Conservation (phyloP, 2,113 vertebrate genomes). For the Irena cyanogastra region DNA sequence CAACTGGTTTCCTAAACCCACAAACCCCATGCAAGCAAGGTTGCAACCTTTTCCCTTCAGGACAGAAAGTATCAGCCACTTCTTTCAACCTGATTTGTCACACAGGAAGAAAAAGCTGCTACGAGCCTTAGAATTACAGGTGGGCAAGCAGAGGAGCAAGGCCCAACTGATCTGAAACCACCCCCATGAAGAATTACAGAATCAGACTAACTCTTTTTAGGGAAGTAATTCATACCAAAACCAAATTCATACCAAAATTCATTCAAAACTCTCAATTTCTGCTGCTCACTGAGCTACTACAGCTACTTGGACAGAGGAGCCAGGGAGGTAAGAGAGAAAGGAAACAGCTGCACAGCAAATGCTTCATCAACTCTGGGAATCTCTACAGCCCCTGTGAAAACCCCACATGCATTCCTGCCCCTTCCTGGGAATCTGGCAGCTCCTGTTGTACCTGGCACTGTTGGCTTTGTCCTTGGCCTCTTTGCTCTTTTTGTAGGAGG, state of each 20-base stretch:
- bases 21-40: background rate
- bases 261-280: background rate
- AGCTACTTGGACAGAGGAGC: background rate
- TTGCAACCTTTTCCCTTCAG: background rate
- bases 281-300: background rate
- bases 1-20: background rate
- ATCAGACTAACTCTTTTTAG: background rate
- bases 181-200: background rate
- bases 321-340: background rate
- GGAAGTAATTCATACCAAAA: background rate
- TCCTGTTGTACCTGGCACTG: constrained; percentile 81
- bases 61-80: background rate
- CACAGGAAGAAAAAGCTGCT: background rate
- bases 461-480: constrained; percentile 86
- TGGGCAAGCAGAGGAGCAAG: background rate
- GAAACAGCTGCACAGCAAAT: background rate
- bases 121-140: background rate
- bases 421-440: background rate
- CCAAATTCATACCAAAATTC: background rate
- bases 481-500: constrained; percentile 88
- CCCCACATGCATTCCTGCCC: background rate
- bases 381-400: background rate
- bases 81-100: background rate
- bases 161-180: background rate
- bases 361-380: background rate